These are phyloP conservation scores for Elymnias hypermnestra DNA, from an alignment of 1,140 invertebrate genomes.

Conservation along the genomic window DNA sequence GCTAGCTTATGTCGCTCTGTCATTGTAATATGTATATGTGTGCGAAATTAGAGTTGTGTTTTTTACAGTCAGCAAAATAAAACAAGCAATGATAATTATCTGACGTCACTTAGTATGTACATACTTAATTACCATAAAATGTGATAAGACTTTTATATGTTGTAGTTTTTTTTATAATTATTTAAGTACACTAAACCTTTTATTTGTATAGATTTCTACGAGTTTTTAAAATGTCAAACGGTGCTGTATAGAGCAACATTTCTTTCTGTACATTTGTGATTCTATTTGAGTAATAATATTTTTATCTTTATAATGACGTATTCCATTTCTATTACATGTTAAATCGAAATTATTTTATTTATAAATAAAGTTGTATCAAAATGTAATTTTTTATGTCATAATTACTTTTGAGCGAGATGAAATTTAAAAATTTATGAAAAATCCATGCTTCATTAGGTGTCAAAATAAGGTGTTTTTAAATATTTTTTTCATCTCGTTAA, in stretches of 20 bases:
- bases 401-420: no score
- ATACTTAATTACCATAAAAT: conserved; percentile 59
- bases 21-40: conserved; percentile 37
- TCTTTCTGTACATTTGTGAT: conserved; percentile 19
- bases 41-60: conserved; percentile 25
- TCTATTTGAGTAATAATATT: no score
- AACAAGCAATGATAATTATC: conserved; percentile 22
- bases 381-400: no score
- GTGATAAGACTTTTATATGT: conserved; percentile 58
- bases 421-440: no score
- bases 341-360: no score
- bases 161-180: conserved; percentile 43
- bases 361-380: no score
- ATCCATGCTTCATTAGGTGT: no score
- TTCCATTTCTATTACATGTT: no score
- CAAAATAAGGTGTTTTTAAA: no score
- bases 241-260: conserved; percentile 41
- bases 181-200: conserved; percentile 37
- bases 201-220: conserved; percentile 38
- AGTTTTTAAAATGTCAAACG: conserved; percentile 39
- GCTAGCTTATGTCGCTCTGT: conserved; percentile 49
- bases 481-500: no score
- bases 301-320: no score
- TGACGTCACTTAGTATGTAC: conserved; percentile 44
- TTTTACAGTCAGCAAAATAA: conserved; percentile 1